A percentile compares a stretch with the other conserved stretches of the same genome.
Evolutionary conservation across 2,888 invertebrate species (phyloP).

Genomic region (Sceliomorpha sp.): DNA sequence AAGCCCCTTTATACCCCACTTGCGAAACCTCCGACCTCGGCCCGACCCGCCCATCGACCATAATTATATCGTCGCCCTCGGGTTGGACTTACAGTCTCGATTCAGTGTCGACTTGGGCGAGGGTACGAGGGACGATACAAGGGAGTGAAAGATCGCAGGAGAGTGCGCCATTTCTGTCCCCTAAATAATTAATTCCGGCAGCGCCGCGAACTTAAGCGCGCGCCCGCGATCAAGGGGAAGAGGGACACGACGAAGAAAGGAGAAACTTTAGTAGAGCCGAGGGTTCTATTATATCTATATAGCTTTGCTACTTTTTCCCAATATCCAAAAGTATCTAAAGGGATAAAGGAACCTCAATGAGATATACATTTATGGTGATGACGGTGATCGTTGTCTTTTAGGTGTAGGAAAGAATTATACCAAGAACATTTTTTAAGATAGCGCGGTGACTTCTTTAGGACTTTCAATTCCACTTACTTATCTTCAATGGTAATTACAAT

Average conservation of each 20-base stretch:
- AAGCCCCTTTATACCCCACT: slow-evolving; percentile 66
- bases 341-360: slow-evolving; percentile 18
- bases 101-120: slow-evolving; percentile 53
- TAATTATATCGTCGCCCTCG: slow-evolving; percentile 80
- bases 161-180: slow-evolving; percentile 79
- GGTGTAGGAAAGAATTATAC: too few species aligned
- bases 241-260: slow-evolving; percentile 62
- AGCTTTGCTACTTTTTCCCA: slow-evolving; percentile 38
- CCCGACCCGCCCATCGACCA: slow-evolving; percentile 69
- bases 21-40: slow-evolving; percentile 52
- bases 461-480: too few species aligned
- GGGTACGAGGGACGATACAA: slow-evolving; percentile 40
- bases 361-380: slow-evolving; percentile 32
- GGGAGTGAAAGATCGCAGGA: slow-evolving; percentile 66
- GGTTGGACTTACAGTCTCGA: slow-evolving; percentile 65
- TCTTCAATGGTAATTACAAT: too few species aligned
- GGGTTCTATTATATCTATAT: slow-evolving; percentile 34
- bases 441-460: too few species aligned
- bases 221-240: slow-evolving; percentile 58
- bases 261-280: slow-evolving; percentile 32
- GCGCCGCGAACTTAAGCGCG: slow-evolving; percentile 76
- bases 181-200: slow-evolving; percentile 81
- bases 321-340: slow-evolving; percentile 29
- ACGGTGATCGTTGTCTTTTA: background rate
- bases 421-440: too few species aligned